Conservation (phyloP, 2,113 vertebrate species). For the Chloropsis cyanopogon region DNA sequence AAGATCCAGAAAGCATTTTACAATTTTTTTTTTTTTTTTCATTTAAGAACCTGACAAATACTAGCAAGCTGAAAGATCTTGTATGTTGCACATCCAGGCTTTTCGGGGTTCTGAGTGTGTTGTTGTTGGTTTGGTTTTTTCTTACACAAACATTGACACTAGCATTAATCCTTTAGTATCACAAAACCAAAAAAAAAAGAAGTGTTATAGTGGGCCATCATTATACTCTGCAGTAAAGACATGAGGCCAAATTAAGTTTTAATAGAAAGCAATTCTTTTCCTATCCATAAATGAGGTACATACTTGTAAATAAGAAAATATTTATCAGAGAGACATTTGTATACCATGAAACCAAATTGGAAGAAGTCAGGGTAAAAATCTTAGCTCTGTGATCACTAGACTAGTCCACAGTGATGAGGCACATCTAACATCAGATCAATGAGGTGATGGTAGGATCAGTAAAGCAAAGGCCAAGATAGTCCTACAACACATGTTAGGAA, state of each 20-base stretch:
- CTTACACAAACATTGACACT: not conserved
- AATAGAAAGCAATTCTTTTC: not conserved
- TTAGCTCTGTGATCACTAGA: not conserved
- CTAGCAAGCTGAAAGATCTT: not conserved
- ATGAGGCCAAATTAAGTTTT: not conserved
- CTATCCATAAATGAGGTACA: not conserved
- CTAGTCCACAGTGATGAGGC: not conserved
- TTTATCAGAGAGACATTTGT: not conserved
- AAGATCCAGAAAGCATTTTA: not conserved
- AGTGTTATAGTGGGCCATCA: not conserved
- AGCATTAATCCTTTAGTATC: not conserved
- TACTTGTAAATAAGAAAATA: not conserved
- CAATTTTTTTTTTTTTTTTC: not conserved
- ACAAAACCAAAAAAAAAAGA: not conserved
- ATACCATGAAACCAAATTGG: not conserved
- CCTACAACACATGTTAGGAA: not conserved
- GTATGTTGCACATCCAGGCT: not conserved
- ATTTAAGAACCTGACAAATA: not conserved
- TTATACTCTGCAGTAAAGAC: not conserved
- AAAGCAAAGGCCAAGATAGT: not conserved
- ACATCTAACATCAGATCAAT: not conserved
- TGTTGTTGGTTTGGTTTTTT: not conserved
- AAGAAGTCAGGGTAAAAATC: not conserved
- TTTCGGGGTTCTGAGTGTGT: not conserved
- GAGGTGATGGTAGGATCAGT: not conserved